A percentile compares a stretch with the other conserved stretches of the same genome.
These are phyloP conservation scores for Poeciliopsis occidentalis DNA, from an alignment of 2,113 vertebrate species.

Conservation along the genomic window DNA sequence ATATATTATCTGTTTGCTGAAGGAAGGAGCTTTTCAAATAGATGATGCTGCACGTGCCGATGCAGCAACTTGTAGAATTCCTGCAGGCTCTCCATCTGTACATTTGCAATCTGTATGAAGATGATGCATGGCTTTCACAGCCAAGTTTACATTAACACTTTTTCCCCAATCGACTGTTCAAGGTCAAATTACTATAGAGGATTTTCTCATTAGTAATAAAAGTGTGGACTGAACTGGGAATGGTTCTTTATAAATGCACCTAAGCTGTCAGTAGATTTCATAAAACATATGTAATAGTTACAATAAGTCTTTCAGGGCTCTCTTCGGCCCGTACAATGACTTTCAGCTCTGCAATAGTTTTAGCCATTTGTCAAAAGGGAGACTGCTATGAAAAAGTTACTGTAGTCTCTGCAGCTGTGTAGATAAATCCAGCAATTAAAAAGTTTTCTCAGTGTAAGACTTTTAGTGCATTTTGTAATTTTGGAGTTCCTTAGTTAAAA, in stretches of 20 bases:
- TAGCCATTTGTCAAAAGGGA: conserved; percentile 3
- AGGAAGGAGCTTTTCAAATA: neutral
- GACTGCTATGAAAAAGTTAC: neutral
- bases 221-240: neutral
- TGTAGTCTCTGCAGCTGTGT: conserved; percentile 15
- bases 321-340: conserved; percentile 12
- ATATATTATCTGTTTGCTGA: conserved; percentile 2
- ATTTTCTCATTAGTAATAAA: conserved; percentile 27
- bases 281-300: neutral
- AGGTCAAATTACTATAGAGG: conserved; percentile 39
- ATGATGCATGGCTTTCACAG: conserved; percentile 21
- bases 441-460: conserved; percentile 23
- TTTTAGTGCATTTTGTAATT: conserved; percentile 53
- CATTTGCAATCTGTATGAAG: neutral
- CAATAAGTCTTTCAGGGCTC: neutral
- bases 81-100: neutral
- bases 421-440: conserved; percentile 37
- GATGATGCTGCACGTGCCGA: neutral
- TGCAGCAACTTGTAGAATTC: conserved; percentile 1
- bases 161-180: conserved; percentile 29
- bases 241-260: conserved; percentile 10
- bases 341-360: conserved; percentile 6
- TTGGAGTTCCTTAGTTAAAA: conserved; percentile 57
- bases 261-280: conserved; percentile 1
- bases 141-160: conserved; percentile 20